These are phyloP conservation scores for Hydropsyche tenuis DNA, from an alignment of 1,140 invertebrate species.

Conservation along the genomic window DNA sequence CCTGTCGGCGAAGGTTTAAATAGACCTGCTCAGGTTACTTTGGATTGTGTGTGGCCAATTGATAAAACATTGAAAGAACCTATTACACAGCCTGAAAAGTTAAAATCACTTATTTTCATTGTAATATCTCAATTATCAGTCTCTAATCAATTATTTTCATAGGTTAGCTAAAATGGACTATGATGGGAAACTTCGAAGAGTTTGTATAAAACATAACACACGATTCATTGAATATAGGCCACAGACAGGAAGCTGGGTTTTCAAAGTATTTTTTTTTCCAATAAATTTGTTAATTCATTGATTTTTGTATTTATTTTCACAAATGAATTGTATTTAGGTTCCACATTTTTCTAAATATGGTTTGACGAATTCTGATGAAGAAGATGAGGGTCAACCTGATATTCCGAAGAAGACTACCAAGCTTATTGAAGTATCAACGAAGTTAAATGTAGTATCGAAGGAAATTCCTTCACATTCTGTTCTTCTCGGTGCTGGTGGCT, in stretches of 20 bases:
- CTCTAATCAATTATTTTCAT: slow-evolving; percentile 24
- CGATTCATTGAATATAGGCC: slow-evolving; percentile 94
- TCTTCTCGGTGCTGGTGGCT: slow-evolving; percentile 34
- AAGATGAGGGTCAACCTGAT: slow-evolving; percentile 64
- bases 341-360: slow-evolving; percentile 98
- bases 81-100: slow-evolving; percentile 81
- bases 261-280: slow-evolving; percentile 69
- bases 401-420: background rate
- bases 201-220: slow-evolving; percentile 85
- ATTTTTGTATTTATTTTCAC: slow-evolving; percentile 32
- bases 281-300: slow-evolving; percentile 35
- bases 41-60: slow-evolving; percentile 93
- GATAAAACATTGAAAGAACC: slow-evolving; percentile 83
- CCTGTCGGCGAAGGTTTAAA: slow-evolving; percentile 88
- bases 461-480: slow-evolving; percentile 2
- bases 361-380: slow-evolving; percentile 88
- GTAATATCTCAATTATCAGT: background rate
- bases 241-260: slow-evolving; percentile 95
- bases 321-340: slow-evolving; percentile 65
- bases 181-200: slow-evolving; percentile 81
- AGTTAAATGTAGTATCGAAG: too few species aligned
- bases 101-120: background rate
- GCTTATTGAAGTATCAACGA: too few species aligned
- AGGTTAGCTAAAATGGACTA: slow-evolving; percentile 82
- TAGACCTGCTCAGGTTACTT: slow-evolving; percentile 87